These are phyloP conservation scores for Parnassius smintheus DNA, from an alignment of 2,888 invertebrate species.

Conservation along the genomic window DNA sequence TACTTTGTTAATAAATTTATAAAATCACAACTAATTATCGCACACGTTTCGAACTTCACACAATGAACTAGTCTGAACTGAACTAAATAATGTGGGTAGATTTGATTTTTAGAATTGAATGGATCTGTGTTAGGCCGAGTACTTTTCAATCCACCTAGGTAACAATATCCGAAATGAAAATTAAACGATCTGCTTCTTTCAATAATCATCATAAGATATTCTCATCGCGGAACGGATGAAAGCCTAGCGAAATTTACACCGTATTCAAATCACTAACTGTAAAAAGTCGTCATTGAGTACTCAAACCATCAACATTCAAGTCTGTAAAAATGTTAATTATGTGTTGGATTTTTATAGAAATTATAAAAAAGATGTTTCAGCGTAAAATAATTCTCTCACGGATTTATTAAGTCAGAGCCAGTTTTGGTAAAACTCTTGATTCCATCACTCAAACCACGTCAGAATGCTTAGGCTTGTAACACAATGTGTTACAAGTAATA, in stretches of 20 bases:
- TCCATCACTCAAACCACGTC: slow-evolving; percentile 6
- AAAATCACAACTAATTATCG: too few relatives aligned
- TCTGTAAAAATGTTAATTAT: slow-evolving; percentile 69
- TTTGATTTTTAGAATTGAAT: too few relatives aligned
- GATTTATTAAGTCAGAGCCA: slow-evolving; percentile 48
- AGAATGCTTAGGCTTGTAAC: background rate
- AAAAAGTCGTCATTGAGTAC: slow-evolving; percentile 68
- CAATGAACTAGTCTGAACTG: too few relatives aligned
- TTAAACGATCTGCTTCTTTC: slow-evolving; percentile 33
- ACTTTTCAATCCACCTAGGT: too few relatives aligned
- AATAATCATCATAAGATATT: slow-evolving; percentile 48
- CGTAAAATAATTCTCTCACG: slow-evolving; percentile 52
- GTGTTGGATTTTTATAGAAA: slow-evolving; percentile 66
- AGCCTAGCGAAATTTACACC: slow-evolving; percentile 65
- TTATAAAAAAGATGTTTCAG: slow-evolving; percentile 60
- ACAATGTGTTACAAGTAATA: background rate
- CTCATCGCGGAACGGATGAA: slow-evolving; percentile 51
- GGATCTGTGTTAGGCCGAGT: too few relatives aligned
- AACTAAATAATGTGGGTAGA: too few relatives aligned
- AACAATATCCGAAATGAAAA: background rate
- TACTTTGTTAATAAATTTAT: too few relatives aligned
- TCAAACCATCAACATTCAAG: slow-evolving; percentile 71
- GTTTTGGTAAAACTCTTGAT: background rate
- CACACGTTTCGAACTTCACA: too few relatives aligned
- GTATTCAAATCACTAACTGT: slow-evolving; percentile 70